phyloP scores from a whole-genome alignment of 2,888 invertebrate genomes.

The Gryllus longicercus region DNA sequence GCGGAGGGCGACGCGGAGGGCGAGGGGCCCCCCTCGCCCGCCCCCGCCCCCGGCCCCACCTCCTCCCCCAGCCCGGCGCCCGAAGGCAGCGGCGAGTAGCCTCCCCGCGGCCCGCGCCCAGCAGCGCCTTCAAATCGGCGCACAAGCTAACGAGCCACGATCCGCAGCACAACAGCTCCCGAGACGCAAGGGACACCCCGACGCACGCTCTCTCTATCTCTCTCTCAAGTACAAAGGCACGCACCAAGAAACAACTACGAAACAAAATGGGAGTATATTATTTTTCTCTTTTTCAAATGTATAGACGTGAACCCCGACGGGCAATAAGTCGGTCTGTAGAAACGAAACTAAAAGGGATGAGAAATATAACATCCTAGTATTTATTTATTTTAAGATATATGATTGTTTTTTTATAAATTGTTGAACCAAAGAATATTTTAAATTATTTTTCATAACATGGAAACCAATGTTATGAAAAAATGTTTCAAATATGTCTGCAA shows the following conservation, averaged over 20 bases:
- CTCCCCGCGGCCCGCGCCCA: not conserved
- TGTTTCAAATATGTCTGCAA: slow-evolving; percentile 1
- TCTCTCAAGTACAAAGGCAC: too few relatives aligned
- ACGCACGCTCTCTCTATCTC: too few relatives aligned
- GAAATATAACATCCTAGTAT: not conserved
- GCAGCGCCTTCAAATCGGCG: too few relatives aligned
- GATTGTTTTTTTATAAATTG: slow-evolving; percentile 11
- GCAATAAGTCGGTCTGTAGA: too few relatives aligned
- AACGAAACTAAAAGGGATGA: not conserved
- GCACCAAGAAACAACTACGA: too few relatives aligned
- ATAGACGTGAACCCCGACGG: too few relatives aligned
- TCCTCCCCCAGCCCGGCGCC: not conserved
- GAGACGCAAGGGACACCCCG: too few relatives aligned
- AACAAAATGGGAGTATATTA: too few relatives aligned
- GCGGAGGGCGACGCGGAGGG: not conserved
- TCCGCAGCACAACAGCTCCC: too few relatives aligned
- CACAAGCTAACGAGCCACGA: too few relatives aligned
- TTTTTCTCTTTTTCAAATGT: too few relatives aligned
- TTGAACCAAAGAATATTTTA: slow-evolving; percentile 17
- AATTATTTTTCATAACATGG: slow-evolving; percentile 5
- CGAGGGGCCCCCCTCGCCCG: not conserved
- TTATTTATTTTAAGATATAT: slow-evolving; percentile 10
- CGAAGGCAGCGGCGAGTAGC: not conserved
- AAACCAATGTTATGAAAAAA: not conserved
- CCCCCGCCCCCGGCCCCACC: not conserved